Percentiles rank a stretch among this genome's conserved stretches.
These are phyloP conservation scores for Zoanthus sansibaricus DNA, from an alignment of 92 coral and sea anemone genomes.

Conservation along the genomic window DNA sequence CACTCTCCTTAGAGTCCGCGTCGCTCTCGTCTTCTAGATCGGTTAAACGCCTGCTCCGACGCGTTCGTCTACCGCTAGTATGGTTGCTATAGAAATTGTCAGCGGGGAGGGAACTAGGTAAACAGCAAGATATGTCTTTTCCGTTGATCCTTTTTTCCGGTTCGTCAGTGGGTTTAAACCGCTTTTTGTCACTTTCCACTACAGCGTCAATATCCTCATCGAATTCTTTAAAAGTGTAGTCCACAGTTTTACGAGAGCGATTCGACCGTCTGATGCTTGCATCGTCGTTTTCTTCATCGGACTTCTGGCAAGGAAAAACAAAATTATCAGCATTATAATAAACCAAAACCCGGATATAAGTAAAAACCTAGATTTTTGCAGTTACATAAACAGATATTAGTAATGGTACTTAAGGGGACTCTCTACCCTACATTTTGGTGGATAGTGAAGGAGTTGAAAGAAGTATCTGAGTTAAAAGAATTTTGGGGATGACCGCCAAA, in stretches of 20 bases:
- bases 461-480: no score
- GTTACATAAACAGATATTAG: no score
- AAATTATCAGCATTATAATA: background rate
- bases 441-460: no score
- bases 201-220: slow-evolving; percentile 95
- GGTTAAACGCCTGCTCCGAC: slow-evolving; percentile 84
- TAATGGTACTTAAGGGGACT: no score
- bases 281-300: slow-evolving; percentile 74
- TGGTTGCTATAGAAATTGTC: slow-evolving; percentile 58
- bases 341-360: no score
- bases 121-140: slow-evolving; percentile 28
- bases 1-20: slow-evolving; percentile 85
- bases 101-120: slow-evolving; percentile 61
- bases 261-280: slow-evolving; percentile 86
- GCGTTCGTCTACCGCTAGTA: slow-evolving; percentile 19
- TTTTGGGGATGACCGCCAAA: no score
- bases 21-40: slow-evolving; percentile 86
- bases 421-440: no score
- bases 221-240: slow-evolving; percentile 95
- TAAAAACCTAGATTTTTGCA: no score
- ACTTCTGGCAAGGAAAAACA: slow-evolving; percentile 51
- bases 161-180: slow-evolving; percentile 59
- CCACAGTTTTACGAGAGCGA: slow-evolving; percentile 94
- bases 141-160: slow-evolving; percentile 67
- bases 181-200: slow-evolving; percentile 80